Evolutionary conservation across 2,888 invertebrate species (phyloP).

Genomic region (Mystacides longicornis): DNA sequence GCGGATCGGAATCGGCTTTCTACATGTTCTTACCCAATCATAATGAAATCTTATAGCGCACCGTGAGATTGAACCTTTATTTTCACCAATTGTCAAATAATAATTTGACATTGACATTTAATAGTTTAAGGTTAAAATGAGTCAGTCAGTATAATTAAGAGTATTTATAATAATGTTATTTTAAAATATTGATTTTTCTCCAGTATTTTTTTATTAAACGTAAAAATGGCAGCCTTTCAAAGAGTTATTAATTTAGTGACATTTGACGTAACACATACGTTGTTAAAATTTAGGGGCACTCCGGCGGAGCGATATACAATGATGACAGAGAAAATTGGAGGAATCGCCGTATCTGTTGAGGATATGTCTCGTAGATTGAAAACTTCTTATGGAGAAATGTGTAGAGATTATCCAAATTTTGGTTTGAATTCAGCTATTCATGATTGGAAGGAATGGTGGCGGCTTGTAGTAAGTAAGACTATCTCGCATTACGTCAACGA

Average conservation of each 20-base stretch:
- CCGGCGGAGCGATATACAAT: conserved; percentile 70
- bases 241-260: conserved; percentile 61
- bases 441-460: conserved; percentile 81
- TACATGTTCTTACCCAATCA: too few relatives aligned
- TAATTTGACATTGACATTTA: too few relatives aligned
- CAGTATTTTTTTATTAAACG: too few relatives aligned
- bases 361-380: conserved; percentile 55
- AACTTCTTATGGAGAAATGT: conserved; percentile 56
- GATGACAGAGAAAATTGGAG: conserved; percentile 66
- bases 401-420: conserved; percentile 69
- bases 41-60: too few relatives aligned
- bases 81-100: too few relatives aligned
- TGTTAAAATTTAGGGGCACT: conserved; percentile 61
- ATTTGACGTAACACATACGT: conserved; percentile 83
- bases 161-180: too few relatives aligned
- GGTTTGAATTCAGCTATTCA: conserved; percentile 58
- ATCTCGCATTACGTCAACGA: conserved; percentile 49
- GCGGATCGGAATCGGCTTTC: too few relatives aligned
- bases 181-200: too few relatives aligned
- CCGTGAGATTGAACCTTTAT: too few relatives aligned
- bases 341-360: conserved; percentile 31
- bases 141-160: too few relatives aligned
- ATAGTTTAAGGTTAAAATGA: too few relatives aligned
- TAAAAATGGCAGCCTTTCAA: conserved; percentile 36
- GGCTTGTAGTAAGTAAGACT: conserved; percentile 54